Evolutionary conservation across 2,113 vertebrate species (phyloP), one percentile per base, ranked within the genome.

Genomic region (Ascaphus truei): DNA sequence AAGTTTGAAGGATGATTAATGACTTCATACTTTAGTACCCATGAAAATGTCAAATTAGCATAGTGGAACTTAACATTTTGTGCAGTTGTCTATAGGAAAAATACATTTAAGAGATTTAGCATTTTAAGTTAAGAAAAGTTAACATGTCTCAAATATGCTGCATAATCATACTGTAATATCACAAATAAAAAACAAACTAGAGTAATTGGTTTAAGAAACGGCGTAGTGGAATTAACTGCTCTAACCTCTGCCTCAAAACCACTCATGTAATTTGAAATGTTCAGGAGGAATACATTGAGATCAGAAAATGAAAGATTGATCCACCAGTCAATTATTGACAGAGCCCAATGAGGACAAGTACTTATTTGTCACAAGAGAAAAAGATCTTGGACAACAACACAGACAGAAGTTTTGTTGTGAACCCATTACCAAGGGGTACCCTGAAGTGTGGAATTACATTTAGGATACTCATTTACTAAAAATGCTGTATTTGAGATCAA

Each of bases 41-140:
- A 29, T 31, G 59, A 33, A 62, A 62, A 62, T 62, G 41, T 18
- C 60, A 62, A 50, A 62, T 62, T 62, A 62, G 60, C 60, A 62
- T 62, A 62, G 12, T 4, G 34, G 6, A 31, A 62, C 29, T 18
- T 50, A 33, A 23, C 26, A 50, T 34, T 62, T n/a, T 50, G 16
- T 20, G 12, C 33, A 62, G 29, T 20, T 13, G 11, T 15, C 37
- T 41, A 4, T 41, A 26, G 25, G 15, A 39, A 62, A 45, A 62
- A 62, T 13, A 45, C 18, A 48, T 47, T 47, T 11, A 53, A 29
- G 16, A 15, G 27, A 53, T 30, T 8, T 6, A 53, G 30, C 5
- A n/a, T n/a, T 51, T 13, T 26, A 30, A 7, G 13, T 22, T 3
- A 16, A 18, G 43, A 18, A 22, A 53, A 39, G 16, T 37, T 22